Conservation (phyloP, 2,888 invertebrate genomes). For the Eustalomyia histrio region DNA sequence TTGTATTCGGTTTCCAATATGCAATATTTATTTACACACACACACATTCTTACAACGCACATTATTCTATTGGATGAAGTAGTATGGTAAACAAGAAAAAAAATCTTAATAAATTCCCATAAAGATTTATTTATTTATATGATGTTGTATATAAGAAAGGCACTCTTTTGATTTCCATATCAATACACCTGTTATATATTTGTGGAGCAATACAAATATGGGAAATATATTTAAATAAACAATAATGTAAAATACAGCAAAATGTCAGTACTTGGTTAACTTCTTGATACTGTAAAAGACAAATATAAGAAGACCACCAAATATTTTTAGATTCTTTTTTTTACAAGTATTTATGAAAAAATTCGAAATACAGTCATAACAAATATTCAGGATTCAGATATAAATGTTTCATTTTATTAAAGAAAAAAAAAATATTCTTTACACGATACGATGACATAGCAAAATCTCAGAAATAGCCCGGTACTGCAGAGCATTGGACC, state of each 20-base stretch:
- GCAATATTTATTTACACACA: constrained; percentile 6
- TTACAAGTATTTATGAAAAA: not conserved
- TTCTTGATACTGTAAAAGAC: not conserved
- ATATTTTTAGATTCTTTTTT: not conserved
- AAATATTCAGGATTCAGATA: too few species aligned
- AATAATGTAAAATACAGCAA: not conserved
- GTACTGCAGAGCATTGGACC: too few species aligned
- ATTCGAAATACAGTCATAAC: too few species aligned
- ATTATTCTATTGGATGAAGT: constrained; percentile 11
- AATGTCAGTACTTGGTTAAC: constrained; percentile 3
- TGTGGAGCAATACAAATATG: constrained; percentile 47
- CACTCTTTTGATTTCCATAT: constrained; percentile 51
- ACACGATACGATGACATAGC: too few species aligned
- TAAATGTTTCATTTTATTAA: too few species aligned
- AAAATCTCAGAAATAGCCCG: too few species aligned
- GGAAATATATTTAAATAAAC: not conserved
- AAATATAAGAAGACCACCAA: too few species aligned
- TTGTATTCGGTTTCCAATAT: constrained; percentile 33
- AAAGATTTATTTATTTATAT: constrained; percentile 21
- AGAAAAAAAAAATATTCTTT: too few species aligned
- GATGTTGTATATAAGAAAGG: not conserved
- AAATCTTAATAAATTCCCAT: constrained; percentile 36
- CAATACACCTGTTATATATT: constrained; percentile 50
- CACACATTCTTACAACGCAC: not conserved
- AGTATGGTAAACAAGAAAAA: not conserved